Base-by-base conservation (phyloP, 2,797 vertebrate species). In the Poeciliopsis infans region DNA sequence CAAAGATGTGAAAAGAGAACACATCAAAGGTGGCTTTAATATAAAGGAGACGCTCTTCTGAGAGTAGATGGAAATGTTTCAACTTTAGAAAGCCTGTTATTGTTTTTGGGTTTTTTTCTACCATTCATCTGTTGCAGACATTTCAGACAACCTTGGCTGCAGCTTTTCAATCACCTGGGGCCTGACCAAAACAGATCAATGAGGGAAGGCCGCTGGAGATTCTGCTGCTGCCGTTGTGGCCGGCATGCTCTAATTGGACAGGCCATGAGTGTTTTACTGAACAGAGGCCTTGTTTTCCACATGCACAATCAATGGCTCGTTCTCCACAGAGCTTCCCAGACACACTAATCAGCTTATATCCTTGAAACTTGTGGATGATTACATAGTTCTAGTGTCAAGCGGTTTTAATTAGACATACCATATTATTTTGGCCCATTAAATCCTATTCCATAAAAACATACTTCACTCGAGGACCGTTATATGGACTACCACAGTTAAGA, bases 221-320 rank as follows among this genome's bases (percentile, higher is more conserved):
- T 86, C 88, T 80, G 47, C 78, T 18, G 82, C 86, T 76, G 66
- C 81, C 77, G 87, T 64, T 80, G 80, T 78, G 80, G 81, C 81
- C 85, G 70, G 47, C 88, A 64, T 39, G 11, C 79, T 69, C 86
- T 89, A 90, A 94, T 91, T 92, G 87, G 90, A 84, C 75, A 75
- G 74, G 79, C 75, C 87, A 88, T 72, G 87, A 89, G 86, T 43
- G 83, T 90, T 90, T 92, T 93, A 84, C 88, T 88, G 81, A 93
- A 85, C 16, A 89, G 82, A 1, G 33, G 57, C 53, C 66, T 72
- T 71, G 83, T 85, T 89, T 87, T 85, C 78, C 76, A 82, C 84
- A 86, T 74, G 83, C 83, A 88, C 75, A 86, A 92, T 92, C 88
- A 73, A 91, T 91, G 75, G 70, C 80, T 81, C 74, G 66, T 87